Evolutionary conservation across 1,140 invertebrate genomes (phyloP), one percentile per base, ranked within the genome.

Genomic region (Dufourea novaeangliae): DNA sequence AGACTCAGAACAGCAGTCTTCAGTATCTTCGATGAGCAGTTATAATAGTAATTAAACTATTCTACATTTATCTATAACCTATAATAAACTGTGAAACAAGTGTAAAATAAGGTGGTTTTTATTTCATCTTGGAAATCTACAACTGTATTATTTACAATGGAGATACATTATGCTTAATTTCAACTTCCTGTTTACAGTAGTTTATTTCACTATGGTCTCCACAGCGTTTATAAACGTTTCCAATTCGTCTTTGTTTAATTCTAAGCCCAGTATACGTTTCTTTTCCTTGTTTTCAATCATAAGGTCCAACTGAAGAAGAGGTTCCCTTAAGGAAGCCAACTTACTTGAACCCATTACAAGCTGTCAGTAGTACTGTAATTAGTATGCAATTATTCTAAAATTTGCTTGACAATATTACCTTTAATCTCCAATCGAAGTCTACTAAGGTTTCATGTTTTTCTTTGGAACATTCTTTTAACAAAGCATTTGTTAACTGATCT

Each of bases 81-180:
- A 91, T 92, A 93, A 93, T 93, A 93, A 93, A 93, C 91, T 93
- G 91, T 92, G 90, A 92, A 93, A 92, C 90, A 92, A 88, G 90
- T 90, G 91, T 91, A 81, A 22, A 61, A 54, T 2, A 34, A 10
- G 14, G 52, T 73, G 39, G 32, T 68, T 27, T 74, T 85, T 68
- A 84, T 80, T 84, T 71, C 29, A 62, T 71, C 22, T 68, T 20
- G 20, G 0, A n/a, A 29, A 50, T 11, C 14, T 41, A 59, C 20
- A 10, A 75, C 22, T 37, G 17, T 20, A 59, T 8, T 34, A 14
- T 17, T 1, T 5, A 1, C 10, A 12, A 41, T 14, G 17, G 10
- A 34, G 20, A 22, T 57, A 17, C 17, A 27, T 32, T 32, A 22
- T 0, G 10, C 59, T 32, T 52, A 0, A 10, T n/a, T 52, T 4